Percentiles rank a stretch among this genome's conserved stretches.
These are phyloP conservation scores for Engraulis encrasicolus DNA, from an alignment of 2,113 vertebrate genomes.

Conservation along the genomic window DNA sequence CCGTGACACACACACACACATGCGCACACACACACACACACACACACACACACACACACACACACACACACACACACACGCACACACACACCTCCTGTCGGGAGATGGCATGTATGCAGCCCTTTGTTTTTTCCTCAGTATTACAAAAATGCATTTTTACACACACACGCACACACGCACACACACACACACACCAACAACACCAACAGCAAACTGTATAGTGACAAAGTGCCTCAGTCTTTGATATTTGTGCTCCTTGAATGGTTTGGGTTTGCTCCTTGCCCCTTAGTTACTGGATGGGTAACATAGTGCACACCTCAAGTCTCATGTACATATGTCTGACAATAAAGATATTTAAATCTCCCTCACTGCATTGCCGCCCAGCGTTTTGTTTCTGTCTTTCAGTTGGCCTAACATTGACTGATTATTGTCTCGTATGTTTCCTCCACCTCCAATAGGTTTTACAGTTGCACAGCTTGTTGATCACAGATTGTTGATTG, in stretches of 20 bases:
- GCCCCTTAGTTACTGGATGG: conserved; percentile 29
- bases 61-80: conserved; percentile 16
- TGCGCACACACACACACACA: not conserved
- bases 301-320: conserved; percentile 26
- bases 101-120: conserved; percentile 51
- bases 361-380: not conserved
- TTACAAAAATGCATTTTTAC: conserved; percentile 32
- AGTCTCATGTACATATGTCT: conserved; percentile 54
- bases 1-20: conserved; percentile 1
- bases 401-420: not conserved
- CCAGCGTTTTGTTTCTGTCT: not conserved
- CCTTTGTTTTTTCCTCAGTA: conserved; percentile 45
- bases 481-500: not conserved
- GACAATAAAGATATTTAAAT: conserved; percentile 57
- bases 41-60: conserved; percentile 30
- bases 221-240: conserved; percentile 56
- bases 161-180: not conserved
- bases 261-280: conserved; percentile 23
- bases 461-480: not conserved
- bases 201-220: conserved; percentile 28
- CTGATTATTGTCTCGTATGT: too few relatives aligned
- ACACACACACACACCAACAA: too few relatives aligned
- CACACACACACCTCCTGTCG: conserved; percentile 46
- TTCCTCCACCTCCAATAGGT: too few relatives aligned
- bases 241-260: conserved; percentile 48